phyloP scores from a whole-genome alignment of 2,113 vertebrate species.

The Tragelaphus buxtoni region DNA sequence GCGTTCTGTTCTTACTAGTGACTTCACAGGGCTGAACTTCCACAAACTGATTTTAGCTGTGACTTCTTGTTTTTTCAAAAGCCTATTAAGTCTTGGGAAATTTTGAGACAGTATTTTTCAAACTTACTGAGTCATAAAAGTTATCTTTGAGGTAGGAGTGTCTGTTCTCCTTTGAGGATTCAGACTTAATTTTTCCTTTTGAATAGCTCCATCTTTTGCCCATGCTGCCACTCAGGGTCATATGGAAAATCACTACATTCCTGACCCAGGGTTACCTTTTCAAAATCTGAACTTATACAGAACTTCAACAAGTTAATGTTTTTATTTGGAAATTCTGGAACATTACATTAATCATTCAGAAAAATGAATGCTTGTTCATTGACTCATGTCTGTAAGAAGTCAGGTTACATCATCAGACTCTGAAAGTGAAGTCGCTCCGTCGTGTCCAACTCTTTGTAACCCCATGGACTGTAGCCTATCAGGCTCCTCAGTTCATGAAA shows the following conservation, averaged over 20 bases:
- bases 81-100: background rate
- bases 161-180: background rate
- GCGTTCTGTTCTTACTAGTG: background rate
- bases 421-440: too few relatives aligned
- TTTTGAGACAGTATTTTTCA: background rate
- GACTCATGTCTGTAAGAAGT: background rate
- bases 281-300: background rate
- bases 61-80: constrained; percentile 3
- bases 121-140: background rate
- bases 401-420: background rate
- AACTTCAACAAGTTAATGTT: background rate
- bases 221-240: background rate
- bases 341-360: background rate
- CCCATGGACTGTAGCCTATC: too few relatives aligned
- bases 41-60: background rate
- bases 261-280: background rate
- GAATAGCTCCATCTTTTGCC: background rate
- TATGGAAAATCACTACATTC: background rate
- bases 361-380: background rate
- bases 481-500: too few relatives aligned
- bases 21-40: background rate
- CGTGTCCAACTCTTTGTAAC: too few relatives aligned
- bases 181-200: background rate
- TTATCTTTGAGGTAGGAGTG: background rate
- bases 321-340: constrained; percentile 24